Base-by-base conservation (phyloP, 64 coral and sea anemone genomes). In the Stylophora pistillata region DNA sequence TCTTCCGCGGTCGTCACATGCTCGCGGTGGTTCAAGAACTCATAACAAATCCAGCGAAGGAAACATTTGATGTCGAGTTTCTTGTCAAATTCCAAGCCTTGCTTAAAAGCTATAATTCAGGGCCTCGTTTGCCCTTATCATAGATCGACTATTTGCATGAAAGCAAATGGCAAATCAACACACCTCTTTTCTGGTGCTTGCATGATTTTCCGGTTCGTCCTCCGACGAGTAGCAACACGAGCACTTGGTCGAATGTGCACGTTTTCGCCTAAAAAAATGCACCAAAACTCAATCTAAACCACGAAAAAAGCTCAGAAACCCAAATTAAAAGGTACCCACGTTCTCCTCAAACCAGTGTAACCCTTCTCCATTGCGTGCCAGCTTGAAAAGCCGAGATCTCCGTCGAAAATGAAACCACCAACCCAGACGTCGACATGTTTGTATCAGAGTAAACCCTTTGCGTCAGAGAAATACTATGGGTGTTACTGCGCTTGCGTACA, bases 401-500 rank as follows among this genome's bases (percentile, higher is more conserved):
- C 54, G 28, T 84, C 55, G 74, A 92, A 86, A 92, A 86, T 75
- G 89, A 92, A 92, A 92, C 70, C 11, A 75, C 54, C 29, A 63
- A 55, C 63, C 58, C 82, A 85, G 82, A 92, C 90, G 86, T 92
- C 81, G 90, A 92, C 90, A 92, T 92, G 90, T 92, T 92, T 92
- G 90, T 92, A 76, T 92, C 90, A 92, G 90, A 92, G 90, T 92
- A 92, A 92, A 92, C 90, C 90, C 90, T 92, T 83, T 92, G 82
- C 90, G 90, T 92, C 90, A 92, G 82, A 78, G 81, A 86, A 92
- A 86, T 86, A 92, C 90, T 70, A 84, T 84, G 80, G 80, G 80
- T 84, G 80, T 84, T 70, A 84, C 80, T 84, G 61, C 80, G 80
- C 60, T 70, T 84, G 80, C 80, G 80, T 28, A 68, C 62, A 84